Evolutionary conservation across 2,888 invertebrate genomes (phyloP).

Genomic region (Diaprepes abbreviatus): DNA sequence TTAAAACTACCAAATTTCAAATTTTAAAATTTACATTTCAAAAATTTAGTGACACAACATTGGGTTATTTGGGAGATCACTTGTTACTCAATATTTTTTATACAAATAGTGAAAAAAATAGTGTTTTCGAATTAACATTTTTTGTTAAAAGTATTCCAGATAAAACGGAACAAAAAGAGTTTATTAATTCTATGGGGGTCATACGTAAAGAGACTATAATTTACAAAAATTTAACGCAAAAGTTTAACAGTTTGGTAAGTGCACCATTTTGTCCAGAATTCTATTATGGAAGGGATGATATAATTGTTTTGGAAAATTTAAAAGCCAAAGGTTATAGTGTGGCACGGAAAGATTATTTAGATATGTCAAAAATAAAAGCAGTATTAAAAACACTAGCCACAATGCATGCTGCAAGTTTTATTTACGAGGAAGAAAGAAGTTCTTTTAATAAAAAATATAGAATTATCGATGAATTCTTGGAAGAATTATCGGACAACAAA

Average conservation of each 20-base stretch:
- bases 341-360: slow-evolving; percentile 54
- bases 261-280: slow-evolving; percentile 62
- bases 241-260: slow-evolving; percentile 53
- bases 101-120: slow-evolving; percentile 23
- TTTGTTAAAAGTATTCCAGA: slow-evolving; percentile 75
- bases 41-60: slow-evolving; percentile 52
- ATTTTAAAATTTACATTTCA: slow-evolving; percentile 50
- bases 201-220: slow-evolving; percentile 65
- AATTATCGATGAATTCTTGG: slow-evolving; percentile 55
- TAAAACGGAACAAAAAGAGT: slow-evolving; percentile 69
- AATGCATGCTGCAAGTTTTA: slow-evolving; percentile 71
- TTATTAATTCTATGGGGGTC: slow-evolving; percentile 68
- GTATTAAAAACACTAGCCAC: slow-evolving; percentile 63
- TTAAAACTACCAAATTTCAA: slow-evolving; percentile 17
- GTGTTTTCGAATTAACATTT: slow-evolving; percentile 61
- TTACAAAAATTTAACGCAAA: slow-evolving; percentile 57
- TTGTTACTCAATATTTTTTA: slow-evolving; percentile 53
- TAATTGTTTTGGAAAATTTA: slow-evolving; percentile 69
- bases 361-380: slow-evolving; percentile 36
- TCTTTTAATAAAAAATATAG: slow-evolving; percentile 47
- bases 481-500: slow-evolving; percentile 56
- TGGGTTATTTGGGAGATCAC: slow-evolving; percentile 61
- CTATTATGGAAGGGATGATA: slow-evolving; percentile 66
- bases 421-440: slow-evolving; percentile 67
- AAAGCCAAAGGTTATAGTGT: slow-evolving; percentile 63